These are phyloP conservation scores for Eonycteris spelaea DNA, from an alignment of 2,113 vertebrate species.

Conservation along the genomic window DNA sequence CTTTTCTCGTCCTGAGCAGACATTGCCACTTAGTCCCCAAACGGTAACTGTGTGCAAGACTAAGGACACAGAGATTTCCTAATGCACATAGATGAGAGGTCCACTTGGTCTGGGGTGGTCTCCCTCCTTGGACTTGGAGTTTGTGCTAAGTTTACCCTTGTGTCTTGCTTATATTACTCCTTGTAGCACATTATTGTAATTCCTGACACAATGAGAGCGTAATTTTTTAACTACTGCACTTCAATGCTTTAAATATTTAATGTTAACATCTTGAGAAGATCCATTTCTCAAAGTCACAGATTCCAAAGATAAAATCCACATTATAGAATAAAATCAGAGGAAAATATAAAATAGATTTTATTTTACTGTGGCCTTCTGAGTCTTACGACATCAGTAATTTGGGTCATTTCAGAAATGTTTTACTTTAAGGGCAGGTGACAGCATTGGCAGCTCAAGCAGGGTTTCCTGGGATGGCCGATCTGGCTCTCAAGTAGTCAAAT, in stretches of 20 bases:
- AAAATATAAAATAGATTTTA: not conserved
- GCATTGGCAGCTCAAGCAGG: not conserved
- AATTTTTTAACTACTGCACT: not conserved
- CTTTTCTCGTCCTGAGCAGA: conserved; percentile 90
- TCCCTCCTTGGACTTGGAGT: not conserved
- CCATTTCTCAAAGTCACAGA: conserved; percentile 23
- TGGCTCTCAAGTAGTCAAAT: not conserved
- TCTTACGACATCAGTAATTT: not conserved
- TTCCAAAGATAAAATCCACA: not conserved
- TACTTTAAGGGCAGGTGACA: not conserved
- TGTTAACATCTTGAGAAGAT: conserved; percentile 6
- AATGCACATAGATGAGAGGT: rapidly evolving
- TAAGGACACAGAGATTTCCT: rapidly evolving
- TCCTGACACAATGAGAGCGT: not conserved
- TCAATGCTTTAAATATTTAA: conserved; percentile 30
- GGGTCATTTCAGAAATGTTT: not conserved
- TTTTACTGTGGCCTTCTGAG: not conserved
- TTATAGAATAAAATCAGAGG: not conserved
- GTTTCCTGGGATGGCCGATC: not conserved
- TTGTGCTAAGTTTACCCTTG: not conserved
- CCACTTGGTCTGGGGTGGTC: not conserved
- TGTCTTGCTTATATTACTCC: not conserved
- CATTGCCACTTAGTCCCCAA: conserved; percentile 80
- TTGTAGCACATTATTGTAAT: not conserved
- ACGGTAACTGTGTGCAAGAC: conserved; percentile 81